Evolutionary conservation across 1,140 invertebrate genomes (phyloP).

Genomic region (Bombus superbus): DNA sequence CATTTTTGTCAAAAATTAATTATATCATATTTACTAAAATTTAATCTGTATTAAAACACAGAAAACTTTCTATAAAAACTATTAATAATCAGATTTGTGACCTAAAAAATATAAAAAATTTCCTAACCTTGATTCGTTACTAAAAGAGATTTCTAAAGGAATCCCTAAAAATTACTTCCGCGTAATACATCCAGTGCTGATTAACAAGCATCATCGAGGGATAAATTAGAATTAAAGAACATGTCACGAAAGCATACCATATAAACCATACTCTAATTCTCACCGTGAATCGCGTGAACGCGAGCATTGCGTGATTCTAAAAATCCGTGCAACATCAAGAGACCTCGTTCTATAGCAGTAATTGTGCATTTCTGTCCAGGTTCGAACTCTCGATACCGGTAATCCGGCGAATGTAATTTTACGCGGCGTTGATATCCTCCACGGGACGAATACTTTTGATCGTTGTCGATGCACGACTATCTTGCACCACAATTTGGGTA

Average conservation of each 20-base stretch:
- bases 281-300: neutral
- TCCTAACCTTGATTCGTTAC: neutral
- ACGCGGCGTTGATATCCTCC: neutral
- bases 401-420: neutral
- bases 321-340: conserved; percentile 2
- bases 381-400: neutral
- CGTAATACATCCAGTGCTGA: neutral
- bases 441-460: neutral
- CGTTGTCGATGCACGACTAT: neutral
- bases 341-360: neutral
- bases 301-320: neutral
- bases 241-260: neutral
- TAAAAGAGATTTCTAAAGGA: neutral
- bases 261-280: neutral
- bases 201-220: neutral
- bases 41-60: neutral
- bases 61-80: neutral
- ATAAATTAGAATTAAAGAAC: neutral
- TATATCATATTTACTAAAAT: neutral
- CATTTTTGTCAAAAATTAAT: neutral
- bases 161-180: neutral
- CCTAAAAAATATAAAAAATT: neutral
- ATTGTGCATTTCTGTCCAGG: neutral
- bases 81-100: neutral
- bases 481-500: neutral